Conservation (phyloP, 2,888 invertebrate genomes). For the Petrolisthes cinctipes region DNA sequence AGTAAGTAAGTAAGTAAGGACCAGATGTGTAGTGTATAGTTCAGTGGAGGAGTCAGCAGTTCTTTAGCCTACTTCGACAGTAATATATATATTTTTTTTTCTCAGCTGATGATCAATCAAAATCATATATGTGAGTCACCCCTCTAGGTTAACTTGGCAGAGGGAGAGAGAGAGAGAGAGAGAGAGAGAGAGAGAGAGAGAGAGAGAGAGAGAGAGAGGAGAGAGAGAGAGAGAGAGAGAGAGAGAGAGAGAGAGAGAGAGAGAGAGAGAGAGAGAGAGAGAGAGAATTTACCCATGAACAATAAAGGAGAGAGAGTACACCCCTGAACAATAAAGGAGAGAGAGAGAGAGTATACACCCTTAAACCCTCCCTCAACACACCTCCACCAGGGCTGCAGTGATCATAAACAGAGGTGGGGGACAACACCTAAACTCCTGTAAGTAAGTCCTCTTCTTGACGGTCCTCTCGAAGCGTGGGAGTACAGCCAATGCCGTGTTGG, state of each 20-base stretch:
- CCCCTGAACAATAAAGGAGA: background rate
- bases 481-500: slow-evolving; percentile 39
- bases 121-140: background rate
- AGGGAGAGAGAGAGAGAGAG: background rate
- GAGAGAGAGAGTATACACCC: background rate
- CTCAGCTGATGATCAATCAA: background rate
- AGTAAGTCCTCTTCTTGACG: slow-evolving; percentile 66
- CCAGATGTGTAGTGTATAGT: too few species aligned
- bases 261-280: background rate
- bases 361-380: background rate
- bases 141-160: background rate
- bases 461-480: slow-evolving; percentile 44
- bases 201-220: background rate
- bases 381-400: slow-evolving; percentile 44
- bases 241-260: background rate
- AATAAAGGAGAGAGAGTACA: background rate
- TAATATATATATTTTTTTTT: background rate
- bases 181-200: background rate
- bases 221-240: background rate
- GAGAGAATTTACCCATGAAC: background rate
- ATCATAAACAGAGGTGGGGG: slow-evolving; percentile 71
- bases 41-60: too few species aligned
- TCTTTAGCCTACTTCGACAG: too few species aligned
- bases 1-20: background rate
- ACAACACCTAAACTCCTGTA: slow-evolving; percentile 72